Percentiles rank a stretch among this genome's conserved stretches.
These are phyloP conservation scores for Leptopilina syphax DNA, from an alignment of 2,888 invertebrate species.

Conservation along the genomic window DNA sequence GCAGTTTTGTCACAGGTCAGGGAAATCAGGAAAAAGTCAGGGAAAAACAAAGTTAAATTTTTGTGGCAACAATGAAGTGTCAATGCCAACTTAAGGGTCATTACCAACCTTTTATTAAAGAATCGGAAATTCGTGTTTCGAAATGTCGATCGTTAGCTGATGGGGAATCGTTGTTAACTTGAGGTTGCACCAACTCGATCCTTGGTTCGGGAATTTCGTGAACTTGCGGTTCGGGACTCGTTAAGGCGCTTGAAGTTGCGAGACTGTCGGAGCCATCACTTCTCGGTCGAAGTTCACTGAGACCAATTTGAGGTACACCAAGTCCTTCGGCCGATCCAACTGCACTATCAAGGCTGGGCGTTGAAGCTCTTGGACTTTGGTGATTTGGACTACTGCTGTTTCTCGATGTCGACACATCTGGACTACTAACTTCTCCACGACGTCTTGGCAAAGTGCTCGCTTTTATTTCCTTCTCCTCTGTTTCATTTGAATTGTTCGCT, in stretches of 20 bases:
- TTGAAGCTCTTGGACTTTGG: constrained; percentile 75
- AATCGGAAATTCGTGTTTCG: constrained; percentile 78
- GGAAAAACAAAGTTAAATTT: no score
- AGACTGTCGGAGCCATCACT: constrained; percentile 78
- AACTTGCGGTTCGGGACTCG: constrained; percentile 79
- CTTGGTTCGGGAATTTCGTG: constrained; percentile 75
- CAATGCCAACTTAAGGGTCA: background rate
- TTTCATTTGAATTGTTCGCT: constrained; percentile 58
- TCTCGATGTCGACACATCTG: constrained; percentile 64
- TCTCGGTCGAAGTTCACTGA: constrained; percentile 67
- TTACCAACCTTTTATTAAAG: constrained; percentile 78
- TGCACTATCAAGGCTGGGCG: constrained; percentile 81
- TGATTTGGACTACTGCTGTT: constrained; percentile 73
- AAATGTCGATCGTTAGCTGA: constrained; percentile 77
- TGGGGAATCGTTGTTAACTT: constrained; percentile 64
- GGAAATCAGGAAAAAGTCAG: no score
- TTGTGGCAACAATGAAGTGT: background rate
- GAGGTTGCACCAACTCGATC: constrained; percentile 71
- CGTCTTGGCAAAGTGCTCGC: constrained; percentile 75
- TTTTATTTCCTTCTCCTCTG: constrained; percentile 65
- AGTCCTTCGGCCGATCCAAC: constrained; percentile 81
- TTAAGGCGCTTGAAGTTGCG: constrained; percentile 78
- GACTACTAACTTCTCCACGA: constrained; percentile 72
- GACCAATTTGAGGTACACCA: constrained; percentile 60
- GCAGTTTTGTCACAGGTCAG: no score